Percentiles rank a stretch among this genome's conserved stretches.
Conservation (phyloP, 2,113 vertebrate species). For the Acrocephalus arundinaceus region DNA sequence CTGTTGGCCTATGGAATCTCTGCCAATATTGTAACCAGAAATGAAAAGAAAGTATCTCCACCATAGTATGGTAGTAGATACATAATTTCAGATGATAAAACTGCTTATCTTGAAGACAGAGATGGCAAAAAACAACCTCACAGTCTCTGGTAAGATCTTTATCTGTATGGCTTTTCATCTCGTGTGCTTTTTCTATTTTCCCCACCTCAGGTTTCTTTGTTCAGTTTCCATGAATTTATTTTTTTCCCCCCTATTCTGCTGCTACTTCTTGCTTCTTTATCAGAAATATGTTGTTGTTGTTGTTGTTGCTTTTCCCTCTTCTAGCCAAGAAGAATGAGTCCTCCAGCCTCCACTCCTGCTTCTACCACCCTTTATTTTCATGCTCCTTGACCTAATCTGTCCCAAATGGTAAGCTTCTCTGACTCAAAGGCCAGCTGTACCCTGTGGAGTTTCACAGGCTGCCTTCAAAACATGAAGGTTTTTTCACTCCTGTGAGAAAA, state of each 20-base stretch:
- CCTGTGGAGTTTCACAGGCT: slow-evolving; percentile 31
- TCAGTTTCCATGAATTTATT: not conserved
- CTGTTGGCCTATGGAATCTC: not conserved
- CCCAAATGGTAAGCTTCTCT: not conserved
- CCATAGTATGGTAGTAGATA: not conserved
- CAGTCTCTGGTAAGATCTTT: not conserved
- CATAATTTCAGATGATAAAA: not conserved
- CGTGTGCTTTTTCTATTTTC: fast-evolving
- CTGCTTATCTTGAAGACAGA: not conserved
- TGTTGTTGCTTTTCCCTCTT: not conserved
- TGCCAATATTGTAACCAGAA: not conserved
- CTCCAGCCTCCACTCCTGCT: not conserved
- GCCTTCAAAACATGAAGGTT: not conserved
- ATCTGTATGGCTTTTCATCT: not conserved
- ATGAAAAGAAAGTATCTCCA: not conserved
- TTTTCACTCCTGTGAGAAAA: slow-evolving; percentile 19
- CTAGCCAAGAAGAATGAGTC: not conserved
- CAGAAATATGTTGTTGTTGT: not conserved
- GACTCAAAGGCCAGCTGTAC: slow-evolving; percentile 35
- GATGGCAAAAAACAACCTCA: not conserved
- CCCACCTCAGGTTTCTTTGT: not conserved
- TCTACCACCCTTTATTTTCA: not conserved
- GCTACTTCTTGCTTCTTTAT: not conserved
- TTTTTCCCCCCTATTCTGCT: not conserved
- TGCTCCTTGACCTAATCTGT: slow-evolving; percentile 52